Evolutionary conservation across 2,113 vertebrate species (phyloP), one percentile per base, ranked within the genome.

Genomic region (Protobothrops flavoviridis): DNA sequence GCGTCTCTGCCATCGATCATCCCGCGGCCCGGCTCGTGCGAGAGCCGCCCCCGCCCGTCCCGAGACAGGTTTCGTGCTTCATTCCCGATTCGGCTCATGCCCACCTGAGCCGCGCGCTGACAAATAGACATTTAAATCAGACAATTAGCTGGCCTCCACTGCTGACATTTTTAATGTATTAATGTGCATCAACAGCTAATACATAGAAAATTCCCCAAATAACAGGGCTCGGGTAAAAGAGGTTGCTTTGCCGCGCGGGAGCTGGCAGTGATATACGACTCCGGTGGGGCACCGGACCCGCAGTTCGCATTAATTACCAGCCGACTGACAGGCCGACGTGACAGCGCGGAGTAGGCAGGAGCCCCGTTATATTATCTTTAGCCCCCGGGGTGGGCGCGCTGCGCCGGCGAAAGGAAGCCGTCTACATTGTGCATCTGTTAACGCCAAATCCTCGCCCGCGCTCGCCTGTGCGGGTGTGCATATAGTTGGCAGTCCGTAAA

Each of bases 91-190:
- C 96, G 93, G 92, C 95, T 92, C 95, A 96, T 95, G 87, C 95
- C 94, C 92, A 95, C 96, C 95, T 95, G 96, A 95, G 96, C 95
- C 96, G 92, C 94, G 91, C 91, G 93, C 97, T 97, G 97, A 98
- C 98, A 98, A 98, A 97, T 97, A 98, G 97, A 97, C 97, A 97
- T 97, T 97, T 97, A 97, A 97, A 97, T 97, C 97, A 97, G 97
- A 98, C 97, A 98, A 98, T 98, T 98, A 98, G 97, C 96, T 92
- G 96, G 93, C 90, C 95, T 92, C 94, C n/a, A 29, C 89, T 59
- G 92, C 94, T 95, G 97, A 97, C 97, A 97, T 97, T 96, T 96
- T 95, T 96, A 97, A 97, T 95, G 96, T 96, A 97, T 97, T 96
- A 97, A 96, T 96, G 97, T 96, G 96, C 96, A 95, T 95, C 97